Base-by-base conservation (phyloP, 2,797 vertebrate species). In the Taenioides sp. region DNA sequence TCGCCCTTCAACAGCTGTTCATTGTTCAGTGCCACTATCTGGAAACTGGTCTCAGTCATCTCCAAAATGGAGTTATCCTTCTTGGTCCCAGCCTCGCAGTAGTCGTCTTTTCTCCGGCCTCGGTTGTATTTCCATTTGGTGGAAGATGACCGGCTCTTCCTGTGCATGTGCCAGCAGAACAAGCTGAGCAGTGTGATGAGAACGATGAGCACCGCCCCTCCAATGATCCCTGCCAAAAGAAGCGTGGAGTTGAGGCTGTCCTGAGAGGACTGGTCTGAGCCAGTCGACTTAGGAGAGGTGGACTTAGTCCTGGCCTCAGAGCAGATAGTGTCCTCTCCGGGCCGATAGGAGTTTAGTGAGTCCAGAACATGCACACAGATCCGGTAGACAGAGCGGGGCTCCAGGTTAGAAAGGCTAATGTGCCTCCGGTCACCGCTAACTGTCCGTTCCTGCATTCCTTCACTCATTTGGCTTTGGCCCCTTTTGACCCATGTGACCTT, bases 1-100 rank as follows among this genome's bases (percentile, higher is more conserved):
- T 99, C 98, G 92, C 96, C 98, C 91, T 98, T 99, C 89, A 99
- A 96, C 93, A 99, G 97, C 89, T 99, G 97, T 94, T 99, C 98
- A 76, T 99, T 99, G 95, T 99, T 99, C 95, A 99, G 95, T 80
- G 98, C 97, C 92, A 99, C 97, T 82, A 99, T 98, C 95, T 99
- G 98, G 93, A 99, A 99, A 90, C 97, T 99, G 87, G 97, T 99
- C 94, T 99, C 98, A 73, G 97, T 99, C 97, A 99, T 99, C 95
- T 99, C 98, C 92, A 99, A 93, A 91, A 99, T 99, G 91, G 98
- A 98, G 93, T 98, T 99, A 94, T 99, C 98, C 92, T 99, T 99
- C 94, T 99, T 99, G 84, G 98, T 99, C 61, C 98, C 98, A 0
- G 98, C 97, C 88, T 99, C 98, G 0, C 97, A 97, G 86, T 99